Evolutionary conservation across 35 echinoderm and acorn worm species (phyloP).

Genomic region (Ophioderma brevispina): DNA sequence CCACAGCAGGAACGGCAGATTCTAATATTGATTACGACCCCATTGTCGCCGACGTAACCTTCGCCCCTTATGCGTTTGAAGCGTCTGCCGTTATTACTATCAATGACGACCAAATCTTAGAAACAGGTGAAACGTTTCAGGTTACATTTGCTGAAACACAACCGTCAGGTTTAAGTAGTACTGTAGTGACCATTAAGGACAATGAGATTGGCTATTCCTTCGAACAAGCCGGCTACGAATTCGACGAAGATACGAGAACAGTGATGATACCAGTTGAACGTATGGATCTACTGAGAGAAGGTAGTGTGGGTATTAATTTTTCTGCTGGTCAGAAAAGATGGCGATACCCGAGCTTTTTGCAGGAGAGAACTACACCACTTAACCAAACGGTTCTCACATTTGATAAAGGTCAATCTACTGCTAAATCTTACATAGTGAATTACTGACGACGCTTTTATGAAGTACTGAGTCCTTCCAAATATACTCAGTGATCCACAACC

Average conservation of each 20-base stretch:
- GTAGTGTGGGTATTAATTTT: not conserved
- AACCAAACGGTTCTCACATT: not conserved
- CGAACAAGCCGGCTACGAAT: not conserved
- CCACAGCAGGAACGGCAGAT: not conserved
- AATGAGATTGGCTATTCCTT: not conserved
- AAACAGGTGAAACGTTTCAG: not conserved
- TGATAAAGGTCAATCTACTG: not conserved
- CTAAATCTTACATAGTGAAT: not conserved
- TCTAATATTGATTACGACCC: not conserved
- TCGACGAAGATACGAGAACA: not conserved
- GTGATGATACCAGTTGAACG: not conserved
- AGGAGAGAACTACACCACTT: not conserved
- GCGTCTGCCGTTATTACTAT: not conserved
- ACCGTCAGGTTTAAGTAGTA: not conserved
- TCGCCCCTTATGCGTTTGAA: not conserved
- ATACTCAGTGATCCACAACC: not conserved
- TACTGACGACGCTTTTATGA: not conserved
- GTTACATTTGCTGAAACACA: not conserved
- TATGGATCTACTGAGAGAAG: not conserved
- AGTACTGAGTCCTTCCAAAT: not conserved
- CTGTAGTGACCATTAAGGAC: not conserved
- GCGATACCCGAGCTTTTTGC: not conserved
- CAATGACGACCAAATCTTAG: not conserved
- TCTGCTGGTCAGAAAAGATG: not conserved
- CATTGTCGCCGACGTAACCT: not conserved